phyloP scores from a whole-genome alignment of 64 coral and sea anemone genomes.

The Pocillopora verrucosa region DNA sequence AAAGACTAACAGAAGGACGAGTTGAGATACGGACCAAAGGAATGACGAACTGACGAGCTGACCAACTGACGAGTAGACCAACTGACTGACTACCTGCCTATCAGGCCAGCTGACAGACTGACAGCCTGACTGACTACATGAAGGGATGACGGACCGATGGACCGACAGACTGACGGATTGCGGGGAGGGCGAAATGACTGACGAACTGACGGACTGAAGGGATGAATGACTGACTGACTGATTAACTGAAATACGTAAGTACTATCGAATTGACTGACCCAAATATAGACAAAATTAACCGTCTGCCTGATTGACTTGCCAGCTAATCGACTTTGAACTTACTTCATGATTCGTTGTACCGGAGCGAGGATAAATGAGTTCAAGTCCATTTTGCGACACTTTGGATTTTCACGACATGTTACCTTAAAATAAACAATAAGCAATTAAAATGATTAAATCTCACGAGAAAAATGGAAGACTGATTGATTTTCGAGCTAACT shows the following conservation, averaged over 20 bases:
- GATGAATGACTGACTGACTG: background rate
- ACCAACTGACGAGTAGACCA: background rate
- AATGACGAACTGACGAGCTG: background rate
- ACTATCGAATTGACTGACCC: background rate
- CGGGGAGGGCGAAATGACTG: background rate
- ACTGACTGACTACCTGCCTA: background rate
- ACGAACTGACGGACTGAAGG: background rate
- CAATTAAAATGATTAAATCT: background rate
- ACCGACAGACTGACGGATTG: background rate
- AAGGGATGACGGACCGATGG: no score
- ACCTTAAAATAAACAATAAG: conserved; percentile 44
- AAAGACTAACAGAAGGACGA: background rate
- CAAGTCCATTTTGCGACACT: conserved; percentile 99
- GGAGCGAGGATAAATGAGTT: conserved; percentile 95
- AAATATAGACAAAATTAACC: background rate
- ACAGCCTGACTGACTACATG: background rate
- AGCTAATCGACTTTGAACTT: conserved; percentile 14
- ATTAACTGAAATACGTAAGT: background rate
- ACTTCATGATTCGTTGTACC: conserved; percentile 98
- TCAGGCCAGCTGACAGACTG: background rate
- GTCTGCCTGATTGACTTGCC: background rate
- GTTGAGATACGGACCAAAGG: no score
- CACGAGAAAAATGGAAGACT: no score
- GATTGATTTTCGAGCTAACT: no score
- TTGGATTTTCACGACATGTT: conserved; percentile 92